Evolutionary conservation across 2,113 vertebrate genomes (phyloP).

Genomic region (Orycteropus afer): DNA sequence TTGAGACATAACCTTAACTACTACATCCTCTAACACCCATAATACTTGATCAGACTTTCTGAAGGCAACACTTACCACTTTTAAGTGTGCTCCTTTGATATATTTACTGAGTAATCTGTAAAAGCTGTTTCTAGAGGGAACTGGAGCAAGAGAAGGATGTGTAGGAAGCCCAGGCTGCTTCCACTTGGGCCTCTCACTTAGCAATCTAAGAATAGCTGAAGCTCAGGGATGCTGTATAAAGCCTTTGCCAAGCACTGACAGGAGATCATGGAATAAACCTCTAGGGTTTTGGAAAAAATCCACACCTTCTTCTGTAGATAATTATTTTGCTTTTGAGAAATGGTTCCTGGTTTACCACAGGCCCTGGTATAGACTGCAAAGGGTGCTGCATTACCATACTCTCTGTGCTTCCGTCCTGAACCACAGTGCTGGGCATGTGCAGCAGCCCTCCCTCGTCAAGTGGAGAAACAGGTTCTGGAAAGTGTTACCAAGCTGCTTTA

Average conservation of each 20-base stretch:
- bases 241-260: not conserved
- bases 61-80: not conserved
- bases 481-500: rapidly evolving
- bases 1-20: too few species aligned
- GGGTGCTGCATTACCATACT: rapidly evolving
- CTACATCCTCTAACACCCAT: too few species aligned
- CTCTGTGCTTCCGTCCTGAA: not conserved
- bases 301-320: not conserved
- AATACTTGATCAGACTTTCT: not conserved
- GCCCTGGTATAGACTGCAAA: rapidly evolving
- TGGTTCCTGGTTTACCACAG: not conserved
- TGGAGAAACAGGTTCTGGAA: not conserved
- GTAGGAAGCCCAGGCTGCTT: not conserved
- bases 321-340: not conserved
- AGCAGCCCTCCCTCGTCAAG: rapidly evolving
- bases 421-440: too few species aligned
- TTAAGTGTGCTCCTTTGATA: not conserved
- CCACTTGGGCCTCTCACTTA: not conserved
- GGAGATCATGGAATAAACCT: not conserved
- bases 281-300: not conserved
- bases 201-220: not conserved
- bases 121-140: not conserved
- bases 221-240: not conserved
- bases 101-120: not conserved
- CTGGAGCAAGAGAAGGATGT: not conserved